Conservation (phyloP, 2,113 vertebrate species). For the Labeo catla region DNA sequence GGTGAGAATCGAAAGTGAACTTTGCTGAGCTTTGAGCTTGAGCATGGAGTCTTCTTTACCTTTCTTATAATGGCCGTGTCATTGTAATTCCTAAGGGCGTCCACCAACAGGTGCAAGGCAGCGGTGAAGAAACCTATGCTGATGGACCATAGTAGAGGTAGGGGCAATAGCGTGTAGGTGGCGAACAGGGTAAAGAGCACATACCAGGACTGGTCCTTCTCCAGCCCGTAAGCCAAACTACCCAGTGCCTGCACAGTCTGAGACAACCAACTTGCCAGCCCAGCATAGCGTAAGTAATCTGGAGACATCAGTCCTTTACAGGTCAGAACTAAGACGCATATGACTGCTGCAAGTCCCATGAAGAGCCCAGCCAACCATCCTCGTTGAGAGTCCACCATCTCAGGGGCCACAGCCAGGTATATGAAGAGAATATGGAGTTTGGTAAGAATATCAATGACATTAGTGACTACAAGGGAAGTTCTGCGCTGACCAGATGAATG, state of each 20-base stretch:
- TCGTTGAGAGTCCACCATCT: constrained; percentile 53
- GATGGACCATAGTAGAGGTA: constrained; percentile 73
- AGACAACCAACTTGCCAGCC: constrained; percentile 69
- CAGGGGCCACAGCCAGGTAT: constrained; percentile 50
- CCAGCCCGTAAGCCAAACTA: constrained; percentile 60
- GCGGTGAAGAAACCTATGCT: constrained; percentile 62
- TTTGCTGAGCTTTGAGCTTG: neutral
- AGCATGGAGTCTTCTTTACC: constrained; percentile 38
- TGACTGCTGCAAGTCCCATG: constrained; percentile 57
- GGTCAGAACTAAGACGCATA: constrained; percentile 61
- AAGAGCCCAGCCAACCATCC: constrained; percentile 65
- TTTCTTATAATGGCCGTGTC: constrained; percentile 58
- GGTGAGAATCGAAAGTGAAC: neutral
- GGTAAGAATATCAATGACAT: constrained; percentile 66
- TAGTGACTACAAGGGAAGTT: constrained; percentile 69
- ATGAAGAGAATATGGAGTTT: constrained; percentile 64
- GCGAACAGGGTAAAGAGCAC: constrained; percentile 71
- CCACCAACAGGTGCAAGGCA: constrained; percentile 65
- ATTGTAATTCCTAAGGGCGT: constrained; percentile 54
- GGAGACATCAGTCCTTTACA: constrained; percentile 61
- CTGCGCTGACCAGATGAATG: constrained; percentile 66
- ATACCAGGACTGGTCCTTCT: constrained; percentile 71
- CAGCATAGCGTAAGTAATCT: constrained; percentile 66
- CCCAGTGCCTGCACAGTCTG: constrained; percentile 67
- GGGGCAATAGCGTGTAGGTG: constrained; percentile 69